Percentiles rank a stretch among this genome's conserved stretches.
These are phyloP conservation scores for Gymnocephalus cernua DNA, from an alignment of 2,113 vertebrate species.

Conservation along the genomic window DNA sequence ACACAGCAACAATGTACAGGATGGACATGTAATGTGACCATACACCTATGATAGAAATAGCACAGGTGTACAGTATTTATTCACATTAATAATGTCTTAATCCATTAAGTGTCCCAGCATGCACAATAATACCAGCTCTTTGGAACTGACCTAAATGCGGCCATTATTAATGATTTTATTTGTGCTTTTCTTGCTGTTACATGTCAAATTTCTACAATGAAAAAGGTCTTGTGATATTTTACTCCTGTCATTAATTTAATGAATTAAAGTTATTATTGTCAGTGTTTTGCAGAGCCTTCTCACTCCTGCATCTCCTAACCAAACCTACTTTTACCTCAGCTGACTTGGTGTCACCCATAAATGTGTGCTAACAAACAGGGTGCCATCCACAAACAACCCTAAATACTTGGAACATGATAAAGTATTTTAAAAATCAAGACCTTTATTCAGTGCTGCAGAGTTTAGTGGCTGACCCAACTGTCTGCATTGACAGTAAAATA, in stretches of 20 bases:
- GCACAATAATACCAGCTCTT: background rate
- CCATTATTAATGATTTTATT: background rate
- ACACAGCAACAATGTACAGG: background rate
- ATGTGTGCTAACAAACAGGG: slow-evolving; percentile 32
- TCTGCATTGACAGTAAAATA: background rate
- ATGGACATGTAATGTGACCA: background rate
- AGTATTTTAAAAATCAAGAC: background rate
- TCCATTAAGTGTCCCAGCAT: background rate
- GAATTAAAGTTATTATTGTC: background rate
- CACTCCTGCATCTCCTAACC: slow-evolving; percentile 26
- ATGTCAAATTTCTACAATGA: background rate
- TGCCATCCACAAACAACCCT: slow-evolving; percentile 42
- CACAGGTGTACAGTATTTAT: background rate
- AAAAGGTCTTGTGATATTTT: slow-evolving; percentile 5
- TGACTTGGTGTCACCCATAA: slow-evolving; percentile 6
- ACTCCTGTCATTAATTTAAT: background rate
- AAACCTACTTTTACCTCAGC: slow-evolving; percentile 17
- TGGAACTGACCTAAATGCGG: background rate
- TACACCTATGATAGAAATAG: background rate
- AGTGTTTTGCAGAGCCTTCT: slow-evolving; percentile 14
- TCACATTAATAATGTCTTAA: background rate
- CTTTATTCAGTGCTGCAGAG: background rate
- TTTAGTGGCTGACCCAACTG: background rate
- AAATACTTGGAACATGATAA: background rate
- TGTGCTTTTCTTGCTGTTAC: background rate